phyloP scores from a whole-genome alignment of 2,113 vertebrate species.

The Isichthys henryi region DNA sequence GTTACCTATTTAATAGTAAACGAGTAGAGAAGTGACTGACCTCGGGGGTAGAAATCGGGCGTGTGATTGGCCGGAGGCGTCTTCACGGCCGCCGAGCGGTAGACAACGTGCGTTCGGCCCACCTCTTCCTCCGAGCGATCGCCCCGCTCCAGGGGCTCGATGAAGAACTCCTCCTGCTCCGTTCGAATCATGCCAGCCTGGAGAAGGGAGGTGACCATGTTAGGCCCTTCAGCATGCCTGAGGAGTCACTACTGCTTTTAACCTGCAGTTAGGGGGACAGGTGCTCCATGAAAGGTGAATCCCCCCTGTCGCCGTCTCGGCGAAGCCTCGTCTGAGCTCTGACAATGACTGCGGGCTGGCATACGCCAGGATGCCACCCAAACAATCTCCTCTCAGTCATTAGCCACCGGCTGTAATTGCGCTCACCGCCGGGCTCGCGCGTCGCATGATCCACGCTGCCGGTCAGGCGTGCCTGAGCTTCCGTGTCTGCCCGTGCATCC shows the following conservation, averaged over 20 bases:
- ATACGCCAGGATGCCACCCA: background rate
- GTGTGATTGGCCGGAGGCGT: conserved; percentile 45
- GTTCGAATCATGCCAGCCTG: conserved; percentile 95
- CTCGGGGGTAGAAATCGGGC: conserved; percentile 62
- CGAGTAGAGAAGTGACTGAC: conserved; percentile 58
- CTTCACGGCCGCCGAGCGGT: conserved; percentile 77
- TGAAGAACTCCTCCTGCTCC: conserved; percentile 93
- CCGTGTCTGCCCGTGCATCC: background rate
- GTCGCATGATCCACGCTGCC: background rate
- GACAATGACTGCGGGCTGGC: background rate
- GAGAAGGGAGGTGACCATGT: background rate
- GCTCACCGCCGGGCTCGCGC: too few relatives aligned
- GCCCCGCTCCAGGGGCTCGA: conserved; percentile 82
- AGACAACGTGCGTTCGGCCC: conserved; percentile 83
- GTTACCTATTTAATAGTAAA: background rate
- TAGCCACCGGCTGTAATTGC: background rate
- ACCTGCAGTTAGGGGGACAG: background rate
- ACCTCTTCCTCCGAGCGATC: conserved; percentile 57
- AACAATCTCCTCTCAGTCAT: background rate
- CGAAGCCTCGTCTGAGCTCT: background rate
- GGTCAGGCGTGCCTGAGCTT: background rate
- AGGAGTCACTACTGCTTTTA: background rate
- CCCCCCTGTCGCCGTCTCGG: background rate
- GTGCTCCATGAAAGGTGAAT: background rate
- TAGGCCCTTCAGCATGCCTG: background rate